These are phyloP conservation scores for Astropecten irregularis DNA, from an alignment of 53 echinoderm and acorn worm species.

Conservation along the genomic window DNA sequence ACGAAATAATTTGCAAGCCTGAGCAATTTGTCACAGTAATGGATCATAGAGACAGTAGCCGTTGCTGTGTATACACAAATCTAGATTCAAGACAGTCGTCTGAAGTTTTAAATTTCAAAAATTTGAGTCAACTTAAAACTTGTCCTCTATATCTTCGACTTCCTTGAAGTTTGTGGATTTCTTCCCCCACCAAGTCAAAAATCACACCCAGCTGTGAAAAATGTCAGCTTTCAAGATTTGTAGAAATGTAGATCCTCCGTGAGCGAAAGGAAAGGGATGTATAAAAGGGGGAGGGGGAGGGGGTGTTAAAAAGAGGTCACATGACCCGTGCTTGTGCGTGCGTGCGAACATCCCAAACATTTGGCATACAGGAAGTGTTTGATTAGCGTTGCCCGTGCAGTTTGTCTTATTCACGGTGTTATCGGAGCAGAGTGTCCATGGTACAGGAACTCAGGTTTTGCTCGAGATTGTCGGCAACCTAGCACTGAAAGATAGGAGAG, in stretches of 20 bases:
- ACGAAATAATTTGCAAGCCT: too few relatives aligned
- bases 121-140: too few relatives aligned
- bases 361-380: conserved; percentile 40
- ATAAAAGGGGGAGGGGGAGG: neutral
- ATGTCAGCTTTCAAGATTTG: conserved; percentile 4
- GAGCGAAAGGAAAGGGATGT: too few relatives aligned
- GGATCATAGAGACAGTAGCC: too few relatives aligned
- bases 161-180: conserved; percentile 14
- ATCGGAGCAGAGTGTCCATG: neutral
- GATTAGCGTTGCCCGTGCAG: neutral
- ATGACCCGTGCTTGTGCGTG: conserved; percentile 33
- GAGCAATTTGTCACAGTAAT: too few relatives aligned
- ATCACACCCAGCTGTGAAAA: conserved; percentile 1
- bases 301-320: neutral
- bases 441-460: conserved; percentile 26
- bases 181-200: too few relatives aligned
- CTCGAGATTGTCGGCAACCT: conserved; percentile 2
- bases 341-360: conserved; percentile 36
- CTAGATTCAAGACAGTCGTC: too few relatives aligned
- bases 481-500: neutral
- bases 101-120: too few relatives aligned
- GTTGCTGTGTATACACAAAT: too few relatives aligned
- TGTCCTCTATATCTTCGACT: too few relatives aligned
- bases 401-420: conserved; percentile 9
- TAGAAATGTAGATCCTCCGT: neutral